Evolutionary conservation across 2,888 invertebrate genomes (phyloP).

Genomic region (Syritta pipiens): DNA sequence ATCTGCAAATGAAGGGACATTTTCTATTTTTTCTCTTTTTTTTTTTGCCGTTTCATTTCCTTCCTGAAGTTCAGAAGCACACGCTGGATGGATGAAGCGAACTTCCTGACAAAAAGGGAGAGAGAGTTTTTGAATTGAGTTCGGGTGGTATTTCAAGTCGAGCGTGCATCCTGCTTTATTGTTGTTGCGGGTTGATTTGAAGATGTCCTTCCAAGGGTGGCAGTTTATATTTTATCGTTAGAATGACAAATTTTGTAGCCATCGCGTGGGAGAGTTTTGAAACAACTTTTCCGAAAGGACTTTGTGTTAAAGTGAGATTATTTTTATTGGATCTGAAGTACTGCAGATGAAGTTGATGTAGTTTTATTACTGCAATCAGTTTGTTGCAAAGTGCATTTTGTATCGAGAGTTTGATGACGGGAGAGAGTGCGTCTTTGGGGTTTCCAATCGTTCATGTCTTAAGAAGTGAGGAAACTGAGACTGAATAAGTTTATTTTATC

Average conservation of each 20-base stretch:
- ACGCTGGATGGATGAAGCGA: conserved; percentile 38
- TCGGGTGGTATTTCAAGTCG: conserved; percentile 23
- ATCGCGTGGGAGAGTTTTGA: conserved; percentile 7
- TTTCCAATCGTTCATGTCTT: no score
- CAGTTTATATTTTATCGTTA: conserved; percentile 54
- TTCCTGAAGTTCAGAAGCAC: conserved; percentile 24
- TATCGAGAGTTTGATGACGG: no score
- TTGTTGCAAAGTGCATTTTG: no score
- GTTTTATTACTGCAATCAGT: no score
- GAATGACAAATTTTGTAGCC: conserved; percentile 17
- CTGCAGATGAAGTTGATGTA: no score
- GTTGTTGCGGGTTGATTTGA: conserved; percentile 33
- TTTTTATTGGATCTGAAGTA: no score
- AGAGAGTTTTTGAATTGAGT: conserved; percentile 32
- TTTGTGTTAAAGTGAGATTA: no score
- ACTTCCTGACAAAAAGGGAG: conserved; percentile 49
- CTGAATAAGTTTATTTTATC: no score
- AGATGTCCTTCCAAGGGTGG: no score
- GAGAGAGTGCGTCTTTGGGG: no score
- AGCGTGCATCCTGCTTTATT: conserved; percentile 61
- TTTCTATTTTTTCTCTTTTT: conserved; percentile 4
- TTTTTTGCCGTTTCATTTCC: conserved; percentile 4
- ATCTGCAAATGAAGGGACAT: conserved; percentile 67
- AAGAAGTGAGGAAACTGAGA: no score
- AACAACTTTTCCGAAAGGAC: no score